Conservation (phyloP, 1,140 invertebrate genomes). For the Akabosia matsudoensis region DNA sequence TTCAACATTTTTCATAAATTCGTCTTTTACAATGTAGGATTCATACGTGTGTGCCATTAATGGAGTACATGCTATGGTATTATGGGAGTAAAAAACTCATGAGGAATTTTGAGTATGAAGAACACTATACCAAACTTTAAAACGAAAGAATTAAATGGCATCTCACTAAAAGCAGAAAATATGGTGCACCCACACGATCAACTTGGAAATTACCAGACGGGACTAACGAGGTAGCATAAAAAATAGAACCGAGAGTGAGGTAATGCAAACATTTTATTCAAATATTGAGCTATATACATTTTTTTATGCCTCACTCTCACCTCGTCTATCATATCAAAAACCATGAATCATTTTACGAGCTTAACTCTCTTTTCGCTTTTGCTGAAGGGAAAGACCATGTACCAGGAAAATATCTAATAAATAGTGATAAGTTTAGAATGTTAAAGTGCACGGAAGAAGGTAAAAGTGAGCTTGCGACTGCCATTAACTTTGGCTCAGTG, state of each 20-base stretch:
- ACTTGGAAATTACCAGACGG: neutral
- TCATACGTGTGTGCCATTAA: too few relatives aligned
- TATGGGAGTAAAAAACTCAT: too few relatives aligned
- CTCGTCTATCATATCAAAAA: slow-evolving; percentile 22
- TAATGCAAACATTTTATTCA: neutral
- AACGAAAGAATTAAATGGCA: neutral
- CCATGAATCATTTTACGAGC: slow-evolving; percentile 13
- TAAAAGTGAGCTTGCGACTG: neutral
- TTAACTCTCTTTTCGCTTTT: neutral
- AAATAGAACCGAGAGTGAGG: neutral
- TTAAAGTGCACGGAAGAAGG: neutral
- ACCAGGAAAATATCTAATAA: neutral
- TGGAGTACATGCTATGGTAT: too few relatives aligned
- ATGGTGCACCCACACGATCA: neutral
- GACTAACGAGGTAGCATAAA: neutral
- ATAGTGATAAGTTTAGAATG: neutral
- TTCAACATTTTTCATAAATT: too few relatives aligned
- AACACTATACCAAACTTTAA: too few relatives aligned
- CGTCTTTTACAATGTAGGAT: too few relatives aligned
- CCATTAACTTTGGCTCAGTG: neutral
- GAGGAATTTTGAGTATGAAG: too few relatives aligned
- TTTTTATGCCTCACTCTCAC: neutral
- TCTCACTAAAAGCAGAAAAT: neutral
- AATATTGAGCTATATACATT: neutral
- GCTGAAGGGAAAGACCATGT: neutral